Percentiles rank a stretch among this genome's conserved stretches.
These are phyloP conservation scores for Tribolium freemani DNA, from an alignment of 2,888 invertebrate species.

Conservation along the genomic window DNA sequence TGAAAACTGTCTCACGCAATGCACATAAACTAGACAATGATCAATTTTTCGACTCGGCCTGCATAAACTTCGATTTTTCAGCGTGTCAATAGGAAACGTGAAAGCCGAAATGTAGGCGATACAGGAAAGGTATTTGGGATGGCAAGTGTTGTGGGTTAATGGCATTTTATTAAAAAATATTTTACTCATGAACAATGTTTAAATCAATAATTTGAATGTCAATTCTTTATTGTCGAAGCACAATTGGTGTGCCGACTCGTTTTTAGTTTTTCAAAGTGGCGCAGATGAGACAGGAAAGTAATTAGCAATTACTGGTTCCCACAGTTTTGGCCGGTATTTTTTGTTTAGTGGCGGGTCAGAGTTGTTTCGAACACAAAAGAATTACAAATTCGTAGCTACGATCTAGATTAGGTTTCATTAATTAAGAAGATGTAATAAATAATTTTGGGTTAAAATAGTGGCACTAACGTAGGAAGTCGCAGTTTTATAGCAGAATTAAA, in stretches of 20 bases:
- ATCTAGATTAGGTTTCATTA: no score
- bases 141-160: conserved; percentile 10
- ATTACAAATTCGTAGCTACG: neutral
- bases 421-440: no score
- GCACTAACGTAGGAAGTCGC: no score
- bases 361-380: neutral
- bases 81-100: conserved; percentile 8
- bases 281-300: neutral
- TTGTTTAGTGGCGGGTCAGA: neutral
- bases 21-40: neutral
- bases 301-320: neutral
- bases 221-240: neutral
- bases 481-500: no score
- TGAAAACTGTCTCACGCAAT: conserved; percentile 3
- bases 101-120: neutral
- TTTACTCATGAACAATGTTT: neutral
- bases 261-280: neutral
- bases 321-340: neutral
- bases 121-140: neutral
- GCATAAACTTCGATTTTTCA: conserved; percentile 8
- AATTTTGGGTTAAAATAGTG: no score
- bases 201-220: neutral
- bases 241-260: neutral
- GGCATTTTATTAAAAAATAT: neutral
- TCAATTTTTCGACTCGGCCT: conserved; percentile 2